phyloP scores from a whole-genome alignment of 2,113 vertebrate species.

The Aldabrachelys gigantea region DNA sequence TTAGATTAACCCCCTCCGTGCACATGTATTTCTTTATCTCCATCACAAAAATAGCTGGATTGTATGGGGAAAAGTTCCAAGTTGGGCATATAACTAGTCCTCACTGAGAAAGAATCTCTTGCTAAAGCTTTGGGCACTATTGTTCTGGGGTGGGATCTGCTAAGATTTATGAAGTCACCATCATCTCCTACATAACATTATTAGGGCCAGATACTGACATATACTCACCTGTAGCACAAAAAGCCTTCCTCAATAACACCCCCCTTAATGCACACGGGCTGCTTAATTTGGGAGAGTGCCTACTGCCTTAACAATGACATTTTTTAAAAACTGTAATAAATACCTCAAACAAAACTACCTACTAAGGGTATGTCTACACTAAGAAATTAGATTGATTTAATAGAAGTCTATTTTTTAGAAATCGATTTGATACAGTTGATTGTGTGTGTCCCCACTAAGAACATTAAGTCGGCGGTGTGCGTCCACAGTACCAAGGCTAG shows the following conservation, averaged over 20 bases:
- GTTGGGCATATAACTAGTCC: neutral
- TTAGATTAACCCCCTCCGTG: neutral
- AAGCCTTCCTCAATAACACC: rapidly evolving
- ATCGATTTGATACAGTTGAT: too few relatives aligned
- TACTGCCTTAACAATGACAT: neutral
- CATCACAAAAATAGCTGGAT: neutral
- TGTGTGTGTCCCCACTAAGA: too few relatives aligned
- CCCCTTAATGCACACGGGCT: neutral
- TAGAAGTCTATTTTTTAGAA: too few relatives aligned
- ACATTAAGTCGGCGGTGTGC: too few relatives aligned
- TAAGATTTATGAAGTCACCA: neutral
- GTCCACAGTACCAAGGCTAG: too few relatives aligned
- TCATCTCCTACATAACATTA: neutral
- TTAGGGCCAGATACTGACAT: neutral
- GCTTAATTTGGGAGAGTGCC: neutral
- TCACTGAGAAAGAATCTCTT: neutral
- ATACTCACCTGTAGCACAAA: neutral
- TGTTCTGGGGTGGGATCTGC: neutral
- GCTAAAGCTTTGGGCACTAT: neutral
- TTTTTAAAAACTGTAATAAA: too few relatives aligned
- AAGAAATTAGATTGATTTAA: too few relatives aligned
- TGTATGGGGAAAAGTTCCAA: neutral
- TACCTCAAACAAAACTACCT: rapidly evolving
- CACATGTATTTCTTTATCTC: neutral
- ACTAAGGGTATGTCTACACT: neutral